Conservation (phyloP, 2,888 invertebrate genomes). For the Chrysina gloriosa region DNA sequence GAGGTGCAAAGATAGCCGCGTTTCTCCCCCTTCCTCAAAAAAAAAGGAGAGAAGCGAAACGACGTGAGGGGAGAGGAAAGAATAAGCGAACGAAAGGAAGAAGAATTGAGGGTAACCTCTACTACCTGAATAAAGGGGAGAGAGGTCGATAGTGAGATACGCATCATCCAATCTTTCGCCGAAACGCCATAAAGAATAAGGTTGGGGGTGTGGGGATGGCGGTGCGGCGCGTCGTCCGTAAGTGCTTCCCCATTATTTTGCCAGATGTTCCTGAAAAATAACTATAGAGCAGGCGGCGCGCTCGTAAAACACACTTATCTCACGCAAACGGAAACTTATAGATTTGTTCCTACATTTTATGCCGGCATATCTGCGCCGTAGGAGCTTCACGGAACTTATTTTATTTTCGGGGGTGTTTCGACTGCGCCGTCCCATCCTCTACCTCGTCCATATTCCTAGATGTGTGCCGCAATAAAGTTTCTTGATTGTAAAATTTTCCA, state of each 20-base stretch:
- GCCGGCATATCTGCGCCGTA: constrained; percentile 9
- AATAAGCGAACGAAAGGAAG: background rate
- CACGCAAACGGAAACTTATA: constrained; percentile 41
- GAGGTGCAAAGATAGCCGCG: too few species aligned
- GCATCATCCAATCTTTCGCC: constrained; percentile 34
- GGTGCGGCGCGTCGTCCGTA: constrained; percentile 15
- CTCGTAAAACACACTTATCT: constrained; percentile 41
- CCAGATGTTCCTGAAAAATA: constrained; percentile 40
- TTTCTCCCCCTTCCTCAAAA: too few species aligned
- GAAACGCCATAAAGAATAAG: constrained; percentile 28
- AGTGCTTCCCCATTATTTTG: constrained; percentile 39
- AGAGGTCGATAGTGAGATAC: constrained; percentile 38
- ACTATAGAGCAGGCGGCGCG: constrained; percentile 39
- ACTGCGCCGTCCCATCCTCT: too few species aligned
- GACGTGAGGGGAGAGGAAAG: too few species aligned
- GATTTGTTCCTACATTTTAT: constrained; percentile 41
- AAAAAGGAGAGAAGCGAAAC: too few species aligned
- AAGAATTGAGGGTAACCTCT: background rate
- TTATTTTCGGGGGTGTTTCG: constrained; percentile 29
- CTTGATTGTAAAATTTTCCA: too few species aligned
- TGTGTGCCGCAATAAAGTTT: too few species aligned
- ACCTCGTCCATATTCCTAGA: too few species aligned
- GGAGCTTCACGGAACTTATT: constrained; percentile 14
- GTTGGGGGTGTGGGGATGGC: background rate
- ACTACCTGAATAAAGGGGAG: constrained; percentile 19